Evolutionary conservation across 2,888 invertebrate species (phyloP).

Genomic region (Ophraella communa): DNA sequence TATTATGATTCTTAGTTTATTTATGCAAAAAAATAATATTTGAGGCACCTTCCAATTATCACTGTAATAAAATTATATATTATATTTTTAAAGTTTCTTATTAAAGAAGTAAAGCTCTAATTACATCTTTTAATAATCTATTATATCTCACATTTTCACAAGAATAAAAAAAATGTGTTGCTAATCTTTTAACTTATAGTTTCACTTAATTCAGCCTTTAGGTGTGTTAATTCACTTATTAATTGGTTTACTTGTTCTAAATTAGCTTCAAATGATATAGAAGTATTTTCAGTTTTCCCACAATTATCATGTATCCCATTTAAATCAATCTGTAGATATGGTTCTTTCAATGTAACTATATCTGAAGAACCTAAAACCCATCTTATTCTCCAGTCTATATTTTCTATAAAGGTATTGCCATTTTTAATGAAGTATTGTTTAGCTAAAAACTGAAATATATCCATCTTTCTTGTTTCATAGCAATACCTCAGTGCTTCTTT

Average conservation of each 20-base stretch:
- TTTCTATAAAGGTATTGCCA: constrained; percentile 56
- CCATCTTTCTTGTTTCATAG: constrained; percentile 51
- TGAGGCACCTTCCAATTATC: too few relatives aligned
- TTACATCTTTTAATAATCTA: too few relatives aligned
- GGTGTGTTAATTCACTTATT: constrained; percentile 45
- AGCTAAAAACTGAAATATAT: constrained; percentile 50
- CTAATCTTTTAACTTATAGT: neutral
- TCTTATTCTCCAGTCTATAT: constrained; percentile 65
- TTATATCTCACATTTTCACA: too few relatives aligned
- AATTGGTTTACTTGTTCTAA: constrained; percentile 51
- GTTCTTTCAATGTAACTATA: constrained; percentile 60
- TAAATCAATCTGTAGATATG: constrained; percentile 61
- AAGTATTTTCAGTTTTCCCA: constrained; percentile 33
- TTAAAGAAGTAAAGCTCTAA: too few relatives aligned
- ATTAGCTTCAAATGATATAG: constrained; percentile 56
- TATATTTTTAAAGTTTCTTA: too few relatives aligned
- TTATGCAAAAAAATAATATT: too few relatives aligned
- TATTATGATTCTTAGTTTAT: too few relatives aligned
- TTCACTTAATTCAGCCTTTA: constrained; percentile 38
- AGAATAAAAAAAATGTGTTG: neutral
- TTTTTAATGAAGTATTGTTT: constrained; percentile 52
- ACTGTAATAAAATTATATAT: too few relatives aligned
- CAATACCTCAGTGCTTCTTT: constrained; percentile 43
- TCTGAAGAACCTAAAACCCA: constrained; percentile 64
- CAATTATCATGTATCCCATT: constrained; percentile 46